A percentile compares a stretch with the other conserved stretches of the same genome.
phyloP scores from a whole-genome alignment of 2,113 vertebrate genomes.

The Corythoichthys haematopterus region DNA sequence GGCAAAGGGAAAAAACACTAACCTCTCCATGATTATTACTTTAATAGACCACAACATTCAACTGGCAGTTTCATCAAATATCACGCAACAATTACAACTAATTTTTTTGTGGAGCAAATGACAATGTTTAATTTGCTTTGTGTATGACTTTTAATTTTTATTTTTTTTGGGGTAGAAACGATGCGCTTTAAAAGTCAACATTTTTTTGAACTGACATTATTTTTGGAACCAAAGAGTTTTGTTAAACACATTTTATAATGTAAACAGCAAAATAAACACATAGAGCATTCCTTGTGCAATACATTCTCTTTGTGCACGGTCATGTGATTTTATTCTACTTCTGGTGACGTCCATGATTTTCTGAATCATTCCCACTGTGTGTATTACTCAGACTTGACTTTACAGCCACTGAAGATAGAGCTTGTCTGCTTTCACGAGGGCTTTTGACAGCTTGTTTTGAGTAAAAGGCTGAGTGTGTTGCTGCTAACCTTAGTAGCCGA shows the following conservation, averaged over 20 bases:
- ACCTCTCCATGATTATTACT: not conserved
- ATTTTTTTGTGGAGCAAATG: not conserved
- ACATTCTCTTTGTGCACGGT: not conserved
- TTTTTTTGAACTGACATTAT: not conserved
- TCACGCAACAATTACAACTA: not conserved
- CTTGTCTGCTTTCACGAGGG: slow-evolving; percentile 3
- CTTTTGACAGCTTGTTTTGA: not conserved
- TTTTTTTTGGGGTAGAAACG: not conserved
- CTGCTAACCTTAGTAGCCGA: slow-evolving; percentile 26
- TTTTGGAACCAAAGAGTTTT: not conserved
- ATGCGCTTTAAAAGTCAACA: not conserved
- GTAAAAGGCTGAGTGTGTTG: slow-evolving; percentile 16
- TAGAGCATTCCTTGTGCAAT: not conserved
- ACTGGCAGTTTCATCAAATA: not conserved
- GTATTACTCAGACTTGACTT: slow-evolving; percentile 23
- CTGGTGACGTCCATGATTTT: not conserved
- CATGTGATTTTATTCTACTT: not conserved
- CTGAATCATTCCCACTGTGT: slow-evolving; percentile 9
- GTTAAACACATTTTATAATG: not conserved
- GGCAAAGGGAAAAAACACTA: not conserved
- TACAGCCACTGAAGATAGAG: slow-evolving; percentile 8
- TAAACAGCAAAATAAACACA: not conserved
- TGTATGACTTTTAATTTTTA: not conserved
- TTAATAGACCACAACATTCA: not conserved
- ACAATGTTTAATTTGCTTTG: not conserved